phyloP scores from a whole-genome alignment of 2,797 vertebrate genomes.

The Falco berigora region DNA sequence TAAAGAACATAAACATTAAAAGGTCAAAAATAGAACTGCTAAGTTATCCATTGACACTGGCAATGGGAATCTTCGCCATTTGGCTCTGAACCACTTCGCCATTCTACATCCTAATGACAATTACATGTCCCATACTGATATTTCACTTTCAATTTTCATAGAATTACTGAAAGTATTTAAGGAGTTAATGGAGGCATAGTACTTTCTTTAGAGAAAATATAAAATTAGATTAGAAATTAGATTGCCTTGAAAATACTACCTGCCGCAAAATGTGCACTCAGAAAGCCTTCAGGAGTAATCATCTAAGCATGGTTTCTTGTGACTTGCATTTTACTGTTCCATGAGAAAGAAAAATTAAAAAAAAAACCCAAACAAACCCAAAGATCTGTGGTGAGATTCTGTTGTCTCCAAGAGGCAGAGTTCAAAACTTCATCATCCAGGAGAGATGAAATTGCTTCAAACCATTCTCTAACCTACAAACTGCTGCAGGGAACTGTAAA shows the following conservation, averaged over 20 bases:
- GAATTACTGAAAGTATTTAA: conserved; percentile 55
- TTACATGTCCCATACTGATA: conserved; percentile 12
- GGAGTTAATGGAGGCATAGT: conserved; percentile 41
- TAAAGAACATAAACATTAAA: conserved; percentile 15
- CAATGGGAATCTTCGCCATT: conserved; percentile 35
- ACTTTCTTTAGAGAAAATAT: conserved; percentile 48
- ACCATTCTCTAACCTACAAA: neutral
- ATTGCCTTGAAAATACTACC: conserved; percentile 50
- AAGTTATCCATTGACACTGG: neutral
- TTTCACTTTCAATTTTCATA: conserved; percentile 49
- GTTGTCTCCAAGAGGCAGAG: neutral
- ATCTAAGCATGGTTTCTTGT: neutral
- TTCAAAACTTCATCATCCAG: neutral
- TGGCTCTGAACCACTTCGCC: conserved; percentile 33
- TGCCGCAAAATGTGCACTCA: conserved; percentile 19
- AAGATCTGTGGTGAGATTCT: neutral
- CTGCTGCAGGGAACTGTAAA: neutral
- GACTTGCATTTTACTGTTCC: neutral
- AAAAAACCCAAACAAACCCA: neutral
- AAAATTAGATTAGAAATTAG: conserved; percentile 55
- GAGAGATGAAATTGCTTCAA: neutral
- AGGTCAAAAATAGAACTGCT: conserved; percentile 24
- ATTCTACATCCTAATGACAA: conserved; percentile 34
- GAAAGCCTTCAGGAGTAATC: conserved; percentile 34
- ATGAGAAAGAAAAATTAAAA: neutral